phyloP scores from a whole-genome alignment of 2,113 vertebrate genomes.

The Hippopotamus amphibius region DNA sequence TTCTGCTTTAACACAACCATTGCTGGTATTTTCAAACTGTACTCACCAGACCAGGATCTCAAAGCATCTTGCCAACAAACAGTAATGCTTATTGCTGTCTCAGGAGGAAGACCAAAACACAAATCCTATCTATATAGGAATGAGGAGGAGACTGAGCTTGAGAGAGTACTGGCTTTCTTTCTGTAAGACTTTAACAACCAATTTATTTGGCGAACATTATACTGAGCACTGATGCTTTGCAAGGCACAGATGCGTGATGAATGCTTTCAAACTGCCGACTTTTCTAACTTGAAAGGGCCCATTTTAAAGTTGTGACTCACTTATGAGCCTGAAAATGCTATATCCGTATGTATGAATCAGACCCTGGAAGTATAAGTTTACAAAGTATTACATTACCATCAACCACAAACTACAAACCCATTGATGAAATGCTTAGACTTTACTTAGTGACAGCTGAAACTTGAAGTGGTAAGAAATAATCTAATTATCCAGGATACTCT shows the following conservation, averaged over 20 bases:
- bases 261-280: constrained; percentile 51
- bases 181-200: constrained; percentile 27
- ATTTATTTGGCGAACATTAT: constrained; percentile 60
- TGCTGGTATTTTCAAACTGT: not conserved
- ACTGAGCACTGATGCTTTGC: not conserved
- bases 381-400: constrained; percentile 65
- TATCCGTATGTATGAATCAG: constrained; percentile 65
- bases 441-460: constrained; percentile 66
- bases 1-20: not conserved
- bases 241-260: constrained; percentile 53
- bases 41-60: not conserved
- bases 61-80: constrained; percentile 47
- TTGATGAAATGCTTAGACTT: constrained; percentile 70
- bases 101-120: not conserved
- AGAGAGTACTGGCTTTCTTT: not conserved
- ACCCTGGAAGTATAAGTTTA: constrained; percentile 61
- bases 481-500: constrained; percentile 41
- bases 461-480: constrained; percentile 63
- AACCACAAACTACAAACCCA: constrained; percentile 70
- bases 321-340: constrained; percentile 62
- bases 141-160: constrained; percentile 21
- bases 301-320: constrained; percentile 76
- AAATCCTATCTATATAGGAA: not conserved
- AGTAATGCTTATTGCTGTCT: not conserved
- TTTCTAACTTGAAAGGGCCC: constrained; percentile 63